phyloP scores from a whole-genome alignment of 2,797 vertebrate species.

The Allobates femoralis region DNA sequence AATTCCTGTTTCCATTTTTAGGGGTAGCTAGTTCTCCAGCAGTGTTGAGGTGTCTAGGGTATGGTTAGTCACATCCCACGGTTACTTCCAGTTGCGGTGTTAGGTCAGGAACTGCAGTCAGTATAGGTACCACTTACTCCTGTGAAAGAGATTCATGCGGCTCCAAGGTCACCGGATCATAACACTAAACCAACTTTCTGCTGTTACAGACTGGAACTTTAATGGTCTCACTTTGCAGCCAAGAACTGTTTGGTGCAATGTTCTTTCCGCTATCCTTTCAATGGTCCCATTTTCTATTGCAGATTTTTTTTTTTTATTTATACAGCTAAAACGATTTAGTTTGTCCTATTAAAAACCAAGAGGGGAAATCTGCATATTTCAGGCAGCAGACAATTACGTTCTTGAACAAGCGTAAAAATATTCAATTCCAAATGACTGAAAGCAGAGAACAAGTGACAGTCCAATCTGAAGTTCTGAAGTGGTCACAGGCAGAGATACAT shows the following conservation, averaged over 20 bases:
- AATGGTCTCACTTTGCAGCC: conserved; percentile 47
- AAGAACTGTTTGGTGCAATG: conserved; percentile 24
- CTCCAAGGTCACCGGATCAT: too few species aligned
- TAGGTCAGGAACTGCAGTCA: too few species aligned
- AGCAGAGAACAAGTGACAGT: conserved; percentile 34
- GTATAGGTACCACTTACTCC: too few species aligned
- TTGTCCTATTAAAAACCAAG: conserved; percentile 48
- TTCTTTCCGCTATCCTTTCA: conserved; percentile 42
- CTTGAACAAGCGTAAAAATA: conserved; percentile 46
- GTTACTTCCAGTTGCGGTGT: too few species aligned
- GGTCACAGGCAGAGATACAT: conserved; percentile 45
- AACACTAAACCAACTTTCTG: background rate
- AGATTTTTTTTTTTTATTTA: conserved; percentile 45
- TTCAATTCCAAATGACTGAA: conserved; percentile 31
- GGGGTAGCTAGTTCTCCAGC: too few species aligned
- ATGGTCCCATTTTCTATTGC: conserved; percentile 48
- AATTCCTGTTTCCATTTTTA: too few species aligned
- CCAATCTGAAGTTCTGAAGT: conserved; percentile 48
- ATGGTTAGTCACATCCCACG: too few species aligned
- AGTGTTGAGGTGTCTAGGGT: too few species aligned
- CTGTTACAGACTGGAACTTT: conserved; percentile 34
- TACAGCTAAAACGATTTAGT: conserved; percentile 39
- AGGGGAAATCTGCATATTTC: conserved; percentile 54
- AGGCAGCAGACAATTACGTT: conserved; percentile 53
- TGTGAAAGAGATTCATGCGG: too few species aligned